Base-by-base conservation (phyloP, 2,113 vertebrate species). In the Proteles cristata region DNA sequence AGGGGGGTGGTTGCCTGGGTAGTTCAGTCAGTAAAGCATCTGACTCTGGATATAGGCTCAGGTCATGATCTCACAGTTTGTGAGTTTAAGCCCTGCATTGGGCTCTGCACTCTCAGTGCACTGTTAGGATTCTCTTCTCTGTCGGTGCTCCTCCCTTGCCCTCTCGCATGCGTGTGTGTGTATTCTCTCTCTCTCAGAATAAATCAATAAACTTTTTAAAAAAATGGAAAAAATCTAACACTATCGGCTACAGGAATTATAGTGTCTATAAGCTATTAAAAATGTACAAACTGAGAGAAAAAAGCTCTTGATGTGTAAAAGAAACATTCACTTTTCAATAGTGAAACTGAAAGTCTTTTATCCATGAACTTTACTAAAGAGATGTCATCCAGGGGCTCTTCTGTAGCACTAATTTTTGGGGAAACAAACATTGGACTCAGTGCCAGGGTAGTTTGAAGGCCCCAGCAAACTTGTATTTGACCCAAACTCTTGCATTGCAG, bases 401-500 rank as follows among this genome's bases (percentile, higher is more conserved):
- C 58, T 1, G 11, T 12, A 66, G 45, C 55, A 33, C 65, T 68
- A 69, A 69, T 23, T 77, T 90, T 81, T 9, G 55, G 69, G 58
- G 35, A 73, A 87, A 61, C 31, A 65, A 76, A 58, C 14, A 2
- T 26, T 10, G 17, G 31, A 63, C 25, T 77, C 15, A 11, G 23
- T 48, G 65, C 21, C 26, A 39, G 28, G 2, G 3, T 1, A 66
- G 93, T 87, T 94, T 25, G 69, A 93, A 92, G 76, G 7, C 26
- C 71, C 61, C 63, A 9, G 45, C 19, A 84, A 90, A 90, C 58
- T 77, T 25, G 53, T 68, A 0, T 39, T 28, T 96, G 92, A 83
- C 79, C 83, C 63, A 31, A 85, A 90, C 68, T 71, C 91, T 89
- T 25, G 11, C 55, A 77, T 28, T 91, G 76, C 96, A 90, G 95